Base-by-base conservation (phyloP, 2,113 vertebrate species). In the Orthochromis malagaraziensis region DNA sequence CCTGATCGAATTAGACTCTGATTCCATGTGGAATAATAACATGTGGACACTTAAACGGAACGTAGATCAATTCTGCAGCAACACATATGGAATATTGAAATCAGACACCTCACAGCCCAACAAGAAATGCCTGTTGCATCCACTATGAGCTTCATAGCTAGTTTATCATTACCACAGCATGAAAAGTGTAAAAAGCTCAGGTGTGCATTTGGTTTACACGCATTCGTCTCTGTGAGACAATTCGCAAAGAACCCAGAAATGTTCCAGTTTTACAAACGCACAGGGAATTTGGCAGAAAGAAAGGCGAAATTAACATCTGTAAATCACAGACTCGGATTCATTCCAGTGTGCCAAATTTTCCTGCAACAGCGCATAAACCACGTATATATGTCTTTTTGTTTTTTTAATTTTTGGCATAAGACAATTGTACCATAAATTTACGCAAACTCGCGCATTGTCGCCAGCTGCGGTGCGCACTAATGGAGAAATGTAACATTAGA, bases 111-210 rank as follows among this genome's bases (percentile, higher is more conserved):
- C 60, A 75, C 21, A 4, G 21, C 8, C 9, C 17, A 54, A 40
- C 79, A 51, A n/a, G 26, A 14, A 17, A 31, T 38, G 88, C 89
- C 89, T 92, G 91, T 91, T 91, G 89, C 81, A 29, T 81, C 47
- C 55, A 26, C 55, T 6, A 12, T 6, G 6, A 11, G 31, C 54
- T 81, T 14, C 1, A 57, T 57, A 29, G 24, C 17, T 26, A 3
- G 47, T 54, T 80, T 38, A 75, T 60, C 17, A 84, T 54, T 57
- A 14, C 8, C 58, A 19, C 49, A 45, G 14, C 7, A 33, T 16
- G 54, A 79, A 38, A 3, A 58, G 79, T 24, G 57, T 29, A 12
- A 26, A 79, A 4, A 60, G 33, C 82, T 29, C 53, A 21, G 29
- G 11, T 21, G 17, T 45, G 13, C 35, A 42, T 17, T 29, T 29